These are phyloP conservation scores for Cyclargus thomasi DNA, from an alignment of 1,140 invertebrate genomes.

Conservation along the genomic window DNA sequence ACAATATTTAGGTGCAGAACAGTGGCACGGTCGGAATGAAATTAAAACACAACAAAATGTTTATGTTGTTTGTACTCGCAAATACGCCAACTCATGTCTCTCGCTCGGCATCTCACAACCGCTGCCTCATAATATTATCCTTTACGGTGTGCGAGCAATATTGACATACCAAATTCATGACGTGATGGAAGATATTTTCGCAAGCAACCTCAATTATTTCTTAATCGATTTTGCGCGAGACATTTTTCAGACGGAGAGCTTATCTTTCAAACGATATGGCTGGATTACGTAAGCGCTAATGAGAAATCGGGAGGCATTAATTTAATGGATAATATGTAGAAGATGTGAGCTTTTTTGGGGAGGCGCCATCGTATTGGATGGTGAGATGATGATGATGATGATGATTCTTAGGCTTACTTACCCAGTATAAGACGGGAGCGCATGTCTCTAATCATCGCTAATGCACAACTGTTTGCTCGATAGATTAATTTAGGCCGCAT, in stretches of 20 bases:
- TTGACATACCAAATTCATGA: not conserved
- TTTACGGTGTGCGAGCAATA: not conserved
- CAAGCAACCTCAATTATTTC: not conserved
- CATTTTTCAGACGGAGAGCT: not conserved
- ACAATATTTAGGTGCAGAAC: not conserved
- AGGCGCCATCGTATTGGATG: too few species aligned
- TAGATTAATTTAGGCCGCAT: too few species aligned
- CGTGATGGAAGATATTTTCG: not conserved
- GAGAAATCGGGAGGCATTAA: not conserved
- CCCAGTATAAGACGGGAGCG: too few species aligned
- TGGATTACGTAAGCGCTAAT: not conserved
- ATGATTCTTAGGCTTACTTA: too few species aligned
- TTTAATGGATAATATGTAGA: not conserved
- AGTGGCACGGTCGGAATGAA: not conserved
- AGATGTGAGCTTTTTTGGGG: too few species aligned
- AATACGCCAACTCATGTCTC: not conserved
- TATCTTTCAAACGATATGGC: not conserved
- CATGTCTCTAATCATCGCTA: too few species aligned
- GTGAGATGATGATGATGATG: too few species aligned
- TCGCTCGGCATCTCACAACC: not conserved
- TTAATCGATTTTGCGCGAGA: not conserved
- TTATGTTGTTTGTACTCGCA: not conserved
- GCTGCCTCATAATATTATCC: not conserved
- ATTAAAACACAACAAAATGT: not conserved
- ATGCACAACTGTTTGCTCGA: too few species aligned